Conservation (phyloP, 2,797 vertebrate genomes). For the Geotrypetes seraphini region DNA sequence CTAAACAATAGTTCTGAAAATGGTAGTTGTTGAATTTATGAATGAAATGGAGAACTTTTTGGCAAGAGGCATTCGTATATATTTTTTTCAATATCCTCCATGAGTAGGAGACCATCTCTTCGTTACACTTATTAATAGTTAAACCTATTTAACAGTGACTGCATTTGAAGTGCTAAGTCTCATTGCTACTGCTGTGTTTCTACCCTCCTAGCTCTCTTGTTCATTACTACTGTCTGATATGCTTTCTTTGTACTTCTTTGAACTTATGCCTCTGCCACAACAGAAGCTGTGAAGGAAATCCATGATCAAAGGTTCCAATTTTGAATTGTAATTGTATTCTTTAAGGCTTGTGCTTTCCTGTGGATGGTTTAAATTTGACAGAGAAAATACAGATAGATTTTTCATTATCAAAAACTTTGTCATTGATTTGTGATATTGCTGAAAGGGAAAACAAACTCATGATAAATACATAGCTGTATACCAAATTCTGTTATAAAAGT, state of each 20-base stretch:
- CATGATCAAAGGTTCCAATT: too few relatives aligned
- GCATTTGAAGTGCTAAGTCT: neutral
- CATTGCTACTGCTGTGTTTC: neutral
- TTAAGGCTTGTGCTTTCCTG: neutral
- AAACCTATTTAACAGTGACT: neutral
- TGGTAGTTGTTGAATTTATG: too few relatives aligned
- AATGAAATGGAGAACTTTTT: too few relatives aligned
- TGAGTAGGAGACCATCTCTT: neutral
- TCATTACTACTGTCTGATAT: neutral
- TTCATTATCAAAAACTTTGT: too few relatives aligned
- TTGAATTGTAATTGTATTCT: neutral
- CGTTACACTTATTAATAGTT: neutral
- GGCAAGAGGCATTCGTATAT: too few relatives aligned
- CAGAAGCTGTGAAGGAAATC: neutral
- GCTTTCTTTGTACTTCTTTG: neutral
- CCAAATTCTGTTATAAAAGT: too few relatives aligned
- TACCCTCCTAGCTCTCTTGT: neutral
- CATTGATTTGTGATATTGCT: too few relatives aligned
- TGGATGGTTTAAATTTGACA: too few relatives aligned
- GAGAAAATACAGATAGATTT: neutral
- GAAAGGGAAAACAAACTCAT: too few relatives aligned
- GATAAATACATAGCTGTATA: too few relatives aligned
- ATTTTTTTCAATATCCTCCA: too few relatives aligned
- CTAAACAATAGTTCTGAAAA: too few relatives aligned
- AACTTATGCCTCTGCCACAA: neutral